Base-by-base conservation (phyloP, 2,113 vertebrate genomes). In the Muntiacus muntjak region DNA sequence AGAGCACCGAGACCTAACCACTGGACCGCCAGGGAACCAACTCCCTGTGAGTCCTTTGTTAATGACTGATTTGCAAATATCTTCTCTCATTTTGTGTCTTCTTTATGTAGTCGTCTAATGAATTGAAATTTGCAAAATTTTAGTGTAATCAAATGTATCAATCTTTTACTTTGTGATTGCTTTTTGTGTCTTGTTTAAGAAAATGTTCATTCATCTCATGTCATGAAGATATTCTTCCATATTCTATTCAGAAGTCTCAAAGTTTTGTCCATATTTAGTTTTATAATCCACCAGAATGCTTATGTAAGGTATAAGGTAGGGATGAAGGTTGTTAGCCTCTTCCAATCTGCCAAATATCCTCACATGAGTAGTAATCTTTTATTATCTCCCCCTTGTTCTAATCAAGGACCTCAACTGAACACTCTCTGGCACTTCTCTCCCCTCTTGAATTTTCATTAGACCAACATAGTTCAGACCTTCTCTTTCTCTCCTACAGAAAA, bases 181-280 rank as follows among this genome's bases (percentile, higher is more conserved):
- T 76, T 88, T 96, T 88, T 84, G n/a, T 55, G 36, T 40, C 55
- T 40, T 58, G 30, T 91, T 93, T 87, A 60, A 58, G 52, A 74
- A 45, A 81, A 78, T 47, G 62, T 40, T 52, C 10, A 45, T 45
- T 64, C 16, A 0, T 54, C 60, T 50, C 45, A 88, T 45, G 5
- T 81, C 84, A 74, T 96, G 60, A 96, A 92, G 60, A 76, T 87
- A 83, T 47, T 92, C 43, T 82, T 52, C 81, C 78, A 60, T 83
- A 60, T 88, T 92, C 16, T 86, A 71, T 81, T 87, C 17, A 87
- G 62, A 78, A 36, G 25, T 55, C 88, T 92, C 89, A 50, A 84
- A 50, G 25, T 79, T 89, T 97, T 52, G 14, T 8, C 85, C 33
- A 95, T 40, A 67, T 84, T 92, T 76, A 95, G 33, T 89, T 92